Percentiles rank a stretch among this genome's conserved stretches.
These are phyloP conservation scores for Sakesphorus luctuosus DNA, from an alignment of 2,113 vertebrate species.

Conservation along the genomic window DNA sequence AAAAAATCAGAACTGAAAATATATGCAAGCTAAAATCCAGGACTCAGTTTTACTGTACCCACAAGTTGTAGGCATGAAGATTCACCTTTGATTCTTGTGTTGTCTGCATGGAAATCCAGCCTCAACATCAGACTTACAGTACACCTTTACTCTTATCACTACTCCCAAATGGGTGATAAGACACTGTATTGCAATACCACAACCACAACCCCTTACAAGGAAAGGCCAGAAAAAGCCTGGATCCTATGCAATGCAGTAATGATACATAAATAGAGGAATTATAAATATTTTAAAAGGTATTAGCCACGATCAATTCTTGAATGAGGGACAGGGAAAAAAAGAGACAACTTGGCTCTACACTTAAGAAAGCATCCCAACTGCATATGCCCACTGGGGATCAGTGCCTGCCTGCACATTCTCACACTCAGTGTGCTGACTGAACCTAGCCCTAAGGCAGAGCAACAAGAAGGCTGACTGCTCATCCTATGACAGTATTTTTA, in stretches of 20 bases:
- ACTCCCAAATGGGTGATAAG: neutral
- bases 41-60: neutral
- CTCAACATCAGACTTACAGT: neutral
- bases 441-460: neutral
- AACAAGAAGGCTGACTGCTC: neutral
- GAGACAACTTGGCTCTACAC: neutral
- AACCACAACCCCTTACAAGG: neutral
- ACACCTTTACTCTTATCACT: neutral
- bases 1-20: neutral
- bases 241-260: neutral
- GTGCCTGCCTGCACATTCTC: neutral
- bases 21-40: neutral
- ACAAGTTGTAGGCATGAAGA: neutral
- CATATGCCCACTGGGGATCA: neutral
- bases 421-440: neutral
- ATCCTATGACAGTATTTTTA: neutral
- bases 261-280: neutral
- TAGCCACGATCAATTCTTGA: neutral
- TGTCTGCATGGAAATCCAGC: neutral
- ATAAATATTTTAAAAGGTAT: neutral
- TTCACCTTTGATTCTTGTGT: neutral
- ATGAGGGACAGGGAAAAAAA: neutral
- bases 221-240: neutral
- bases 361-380: neutral
- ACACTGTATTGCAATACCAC: neutral